Percentiles rank a stretch among this genome's conserved stretches.
Evolutionary conservation across 2,888 invertebrate genomes (phyloP).

Genomic region (Chrysomela aeneicollis): DNA sequence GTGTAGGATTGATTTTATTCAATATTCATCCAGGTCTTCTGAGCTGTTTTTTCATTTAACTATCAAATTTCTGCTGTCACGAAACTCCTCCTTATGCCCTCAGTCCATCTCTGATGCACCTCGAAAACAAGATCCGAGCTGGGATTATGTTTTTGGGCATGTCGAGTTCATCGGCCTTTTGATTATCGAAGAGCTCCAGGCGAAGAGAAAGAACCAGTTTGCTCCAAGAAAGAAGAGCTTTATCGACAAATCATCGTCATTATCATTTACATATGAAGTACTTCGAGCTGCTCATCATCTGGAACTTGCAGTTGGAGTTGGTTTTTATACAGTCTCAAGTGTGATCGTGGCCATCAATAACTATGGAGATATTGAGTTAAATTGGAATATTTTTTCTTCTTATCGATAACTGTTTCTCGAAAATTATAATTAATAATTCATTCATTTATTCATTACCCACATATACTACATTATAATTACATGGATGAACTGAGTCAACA

Average conservation of each 20-base stretch:
- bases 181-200: constrained; percentile 51
- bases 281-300: neutral
- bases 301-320: neutral
- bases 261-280: constrained; percentile 28
- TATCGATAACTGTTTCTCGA: too few relatives aligned
- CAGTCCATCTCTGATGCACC: neutral
- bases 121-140: constrained; percentile 23
- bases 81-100: too few relatives aligned
- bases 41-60: too few relatives aligned
- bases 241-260: constrained; percentile 42
- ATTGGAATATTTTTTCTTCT: too few relatives aligned
- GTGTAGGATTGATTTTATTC: too few relatives aligned
- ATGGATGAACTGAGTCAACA: too few relatives aligned
- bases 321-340: neutral
- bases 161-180: constrained; percentile 48
- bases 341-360: neutral
- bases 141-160: constrained; percentile 46
- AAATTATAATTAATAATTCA: too few relatives aligned
- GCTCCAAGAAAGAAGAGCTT: constrained; percentile 49
- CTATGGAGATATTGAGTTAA: too few relatives aligned
- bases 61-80: too few relatives aligned
- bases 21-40: too few relatives aligned
- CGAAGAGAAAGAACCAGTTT: constrained; percentile 55
- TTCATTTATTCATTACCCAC: too few relatives aligned
- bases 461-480: too few relatives aligned